These are phyloP conservation scores for Thera obeliscata DNA, from an alignment of 2,888 invertebrate genomes.

Conservation along the genomic window DNA sequence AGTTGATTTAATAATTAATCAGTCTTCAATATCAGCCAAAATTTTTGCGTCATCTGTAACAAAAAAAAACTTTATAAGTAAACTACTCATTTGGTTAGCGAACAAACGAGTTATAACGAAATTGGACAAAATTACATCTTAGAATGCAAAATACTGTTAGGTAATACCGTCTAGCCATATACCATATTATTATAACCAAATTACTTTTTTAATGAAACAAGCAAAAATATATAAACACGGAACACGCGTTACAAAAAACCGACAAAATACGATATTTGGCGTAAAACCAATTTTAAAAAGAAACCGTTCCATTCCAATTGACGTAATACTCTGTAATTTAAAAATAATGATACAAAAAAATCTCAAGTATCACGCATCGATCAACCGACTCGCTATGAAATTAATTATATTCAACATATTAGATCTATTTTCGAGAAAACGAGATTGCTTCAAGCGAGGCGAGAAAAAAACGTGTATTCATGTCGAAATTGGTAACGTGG, in stretches of 20 bases:
- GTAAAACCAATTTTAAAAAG: slow-evolving; percentile 68
- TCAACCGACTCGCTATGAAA: slow-evolving; percentile 75
- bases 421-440: slow-evolving; percentile 83
- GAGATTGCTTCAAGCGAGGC: slow-evolving; percentile 73
- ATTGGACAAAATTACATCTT: slow-evolving; percentile 59
- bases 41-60: slow-evolving; percentile 71
- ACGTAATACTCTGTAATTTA: slow-evolving; percentile 80
- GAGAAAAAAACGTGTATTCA: slow-evolving; percentile 73
- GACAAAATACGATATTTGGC: slow-evolving; percentile 68
- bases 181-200: slow-evolving; percentile 61
- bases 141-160: slow-evolving; percentile 49
- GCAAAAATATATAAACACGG: slow-evolving; percentile 32
- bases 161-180: slow-evolving; percentile 51
- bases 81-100: slow-evolving; percentile 45
- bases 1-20: slow-evolving; percentile 69
- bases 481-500: slow-evolving; percentile 77
- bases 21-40: slow-evolving; percentile 76
- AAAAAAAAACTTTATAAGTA: slow-evolving; percentile 54
- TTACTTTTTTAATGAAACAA: slow-evolving; percentile 68
- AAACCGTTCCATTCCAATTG: slow-evolving; percentile 70
- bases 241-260: slow-evolving; percentile 51
- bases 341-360: slow-evolving; percentile 77
- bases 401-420: slow-evolving; percentile 82
- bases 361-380: slow-evolving; percentile 76
- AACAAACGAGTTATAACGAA: slow-evolving; percentile 50